A percentile compares a stretch with the other conserved stretches of the same genome.
Evolutionary conservation across 1,140 invertebrate species (phyloP).

Genomic region (Zelostemma sp.): DNA sequence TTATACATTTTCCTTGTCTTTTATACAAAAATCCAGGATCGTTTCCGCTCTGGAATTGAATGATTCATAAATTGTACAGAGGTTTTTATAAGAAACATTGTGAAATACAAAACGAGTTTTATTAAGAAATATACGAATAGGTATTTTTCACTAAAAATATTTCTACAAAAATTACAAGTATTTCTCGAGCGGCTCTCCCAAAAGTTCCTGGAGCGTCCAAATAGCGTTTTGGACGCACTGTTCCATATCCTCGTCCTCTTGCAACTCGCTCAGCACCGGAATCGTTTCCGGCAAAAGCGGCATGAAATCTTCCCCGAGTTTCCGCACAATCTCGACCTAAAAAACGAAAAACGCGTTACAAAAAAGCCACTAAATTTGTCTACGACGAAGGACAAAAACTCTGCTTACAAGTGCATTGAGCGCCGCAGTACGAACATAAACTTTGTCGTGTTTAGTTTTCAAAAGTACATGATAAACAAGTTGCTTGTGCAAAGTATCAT

Average conservation of each 20-base stretch:
- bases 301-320: slow-evolving; percentile 85
- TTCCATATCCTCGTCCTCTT: slow-evolving; percentile 91
- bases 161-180: slow-evolving; percentile 74
- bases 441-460: slow-evolving; percentile 83
- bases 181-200: slow-evolving; percentile 88
- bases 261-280: slow-evolving; percentile 84
- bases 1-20: background rate
- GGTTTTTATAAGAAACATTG: background rate
- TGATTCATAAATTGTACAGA: too few species aligned
- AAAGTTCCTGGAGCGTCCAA: slow-evolving; percentile 82
- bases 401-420: slow-evolving; percentile 61
- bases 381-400: too few species aligned
- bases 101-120: background rate
- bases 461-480: slow-evolving; percentile 90
- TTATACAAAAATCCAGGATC: too few species aligned
- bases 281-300: slow-evolving; percentile 85
- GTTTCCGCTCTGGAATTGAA: too few species aligned
- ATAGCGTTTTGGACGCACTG: slow-evolving; percentile 79
- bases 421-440: slow-evolving; percentile 64
- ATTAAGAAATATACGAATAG: background rate
- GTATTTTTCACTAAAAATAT: background rate
- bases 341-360: slow-evolving; percentile 59
- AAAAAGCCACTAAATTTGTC: slow-evolving; percentile 1
- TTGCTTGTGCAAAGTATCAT: slow-evolving; percentile 89
- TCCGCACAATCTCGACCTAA: slow-evolving; percentile 79